These are phyloP conservation scores for Tupaia tana DNA, from an alignment of 2,113 vertebrate species.

Conservation along the genomic window DNA sequence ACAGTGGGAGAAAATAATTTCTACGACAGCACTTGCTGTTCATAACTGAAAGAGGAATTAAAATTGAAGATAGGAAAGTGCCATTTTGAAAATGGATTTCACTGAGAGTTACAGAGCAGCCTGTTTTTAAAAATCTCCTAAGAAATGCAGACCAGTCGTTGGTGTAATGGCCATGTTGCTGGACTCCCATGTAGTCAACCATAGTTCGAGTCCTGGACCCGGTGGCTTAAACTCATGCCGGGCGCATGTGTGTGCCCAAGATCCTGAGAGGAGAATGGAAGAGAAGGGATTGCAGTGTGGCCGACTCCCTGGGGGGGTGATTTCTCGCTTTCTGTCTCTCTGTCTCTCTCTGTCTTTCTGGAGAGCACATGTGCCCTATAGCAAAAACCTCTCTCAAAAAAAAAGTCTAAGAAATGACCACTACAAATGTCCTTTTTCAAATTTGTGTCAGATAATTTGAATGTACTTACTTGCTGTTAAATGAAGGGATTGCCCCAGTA, in stretches of 20 bases:
- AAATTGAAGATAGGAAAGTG: neutral
- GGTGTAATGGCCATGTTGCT: no score
- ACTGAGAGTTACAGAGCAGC: neutral
- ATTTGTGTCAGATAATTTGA: neutral
- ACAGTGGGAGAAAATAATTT: neutral
- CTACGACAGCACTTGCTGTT: neutral
- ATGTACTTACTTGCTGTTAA: neutral
- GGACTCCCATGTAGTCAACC: no score
- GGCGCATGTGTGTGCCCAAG: no score
- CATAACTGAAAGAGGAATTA: constrained; percentile 34
- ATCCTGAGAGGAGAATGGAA: no score
- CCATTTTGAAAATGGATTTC: constrained; percentile 28
- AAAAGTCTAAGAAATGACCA: neutral
- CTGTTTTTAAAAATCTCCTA: neutral
- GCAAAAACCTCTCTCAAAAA: no score
- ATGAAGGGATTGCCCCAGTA: neutral
- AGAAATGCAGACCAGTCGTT: neutral
- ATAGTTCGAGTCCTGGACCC: no score
- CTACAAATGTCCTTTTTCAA: neutral
- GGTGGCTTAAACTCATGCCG: no score
- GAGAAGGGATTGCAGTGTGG: no score
- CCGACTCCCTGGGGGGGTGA: no score
- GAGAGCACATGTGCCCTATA: no score
- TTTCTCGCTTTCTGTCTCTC: no score
- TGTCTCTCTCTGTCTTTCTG: no score